Evolutionary conservation across 1,140 invertebrate genomes (phyloP).

Genomic region (Oreohelix idahoensis): DNA sequence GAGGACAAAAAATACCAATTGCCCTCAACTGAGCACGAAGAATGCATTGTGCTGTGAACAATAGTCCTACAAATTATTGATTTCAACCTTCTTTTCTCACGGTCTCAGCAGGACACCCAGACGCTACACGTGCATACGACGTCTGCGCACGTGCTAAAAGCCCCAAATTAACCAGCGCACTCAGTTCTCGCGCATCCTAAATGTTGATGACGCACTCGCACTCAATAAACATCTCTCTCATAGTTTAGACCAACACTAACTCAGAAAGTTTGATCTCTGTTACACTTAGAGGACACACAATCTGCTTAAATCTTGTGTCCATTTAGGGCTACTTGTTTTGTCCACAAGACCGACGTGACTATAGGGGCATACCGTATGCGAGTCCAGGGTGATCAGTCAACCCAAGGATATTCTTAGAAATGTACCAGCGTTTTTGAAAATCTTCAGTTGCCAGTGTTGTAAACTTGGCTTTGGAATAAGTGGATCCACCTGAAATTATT

Average conservation of each 20-base stretch:
- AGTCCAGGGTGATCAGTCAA: no score
- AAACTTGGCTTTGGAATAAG: no score
- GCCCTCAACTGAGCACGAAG: no score
- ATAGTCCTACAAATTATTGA: neutral
- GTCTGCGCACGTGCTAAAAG: slow-evolving; percentile 16
- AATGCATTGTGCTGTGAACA: neutral
- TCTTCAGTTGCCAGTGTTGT: no score
- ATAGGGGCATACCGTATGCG: no score
- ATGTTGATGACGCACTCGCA: neutral
- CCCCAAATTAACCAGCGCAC: slow-evolving; percentile 24
- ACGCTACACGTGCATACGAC: neutral
- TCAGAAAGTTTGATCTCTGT: neutral
- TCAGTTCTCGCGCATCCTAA: slow-evolving; percentile 1
- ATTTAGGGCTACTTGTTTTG: neutral
- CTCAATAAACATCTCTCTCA: no score
- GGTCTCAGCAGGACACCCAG: slow-evolving; percentile 2
- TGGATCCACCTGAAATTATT: no score
- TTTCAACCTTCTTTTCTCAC: slow-evolving; percentile 6
- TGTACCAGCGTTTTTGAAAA: no score
- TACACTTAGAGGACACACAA: neutral
- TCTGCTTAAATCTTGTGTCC: neutral
- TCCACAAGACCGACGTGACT: neutral
- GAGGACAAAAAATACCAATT: no score
- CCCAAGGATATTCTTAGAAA: no score
- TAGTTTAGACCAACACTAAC: neutral